phyloP scores from a whole-genome alignment of 2,888 invertebrate genomes.

The Subacronicta megacephala region DNA sequence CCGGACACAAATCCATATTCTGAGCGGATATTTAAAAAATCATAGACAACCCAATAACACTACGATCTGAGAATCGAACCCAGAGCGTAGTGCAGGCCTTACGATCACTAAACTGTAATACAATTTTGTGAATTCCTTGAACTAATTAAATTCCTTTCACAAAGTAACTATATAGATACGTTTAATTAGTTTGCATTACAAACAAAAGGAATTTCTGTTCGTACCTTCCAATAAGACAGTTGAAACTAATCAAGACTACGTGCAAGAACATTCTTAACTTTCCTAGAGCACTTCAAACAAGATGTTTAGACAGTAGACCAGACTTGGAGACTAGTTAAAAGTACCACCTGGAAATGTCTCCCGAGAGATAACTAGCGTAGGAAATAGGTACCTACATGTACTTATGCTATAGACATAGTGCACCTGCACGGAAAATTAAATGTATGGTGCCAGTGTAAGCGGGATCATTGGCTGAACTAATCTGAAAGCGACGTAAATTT shows the following conservation, averaged over 20 bases:
- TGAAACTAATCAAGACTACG: neutral
- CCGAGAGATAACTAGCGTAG: constrained; percentile 6
- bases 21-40: no score
- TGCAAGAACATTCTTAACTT: neutral
- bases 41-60: no score
- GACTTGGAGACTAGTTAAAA: constrained; percentile 10
- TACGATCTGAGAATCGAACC: no score
- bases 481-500: neutral
- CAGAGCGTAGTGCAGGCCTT: no score
- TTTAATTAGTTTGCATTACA: neutral
- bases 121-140: no score
- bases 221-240: neutral
- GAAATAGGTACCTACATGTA: neutral
- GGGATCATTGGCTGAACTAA: constrained; percentile 3
- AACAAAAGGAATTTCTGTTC: neutral
- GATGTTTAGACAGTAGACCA: neutral
- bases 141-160: no score
- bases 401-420: neutral
- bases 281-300: neutral
- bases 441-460: constrained; percentile 22
- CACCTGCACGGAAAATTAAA: constrained; percentile 24
- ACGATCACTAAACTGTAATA: no score
- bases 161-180: no score
- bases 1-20: no score
- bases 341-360: constrained; percentile 28